These are phyloP conservation scores for Acanthosepion pharaonis DNA, from an alignment of 2,888 invertebrate genomes.

Conservation along the genomic window DNA sequence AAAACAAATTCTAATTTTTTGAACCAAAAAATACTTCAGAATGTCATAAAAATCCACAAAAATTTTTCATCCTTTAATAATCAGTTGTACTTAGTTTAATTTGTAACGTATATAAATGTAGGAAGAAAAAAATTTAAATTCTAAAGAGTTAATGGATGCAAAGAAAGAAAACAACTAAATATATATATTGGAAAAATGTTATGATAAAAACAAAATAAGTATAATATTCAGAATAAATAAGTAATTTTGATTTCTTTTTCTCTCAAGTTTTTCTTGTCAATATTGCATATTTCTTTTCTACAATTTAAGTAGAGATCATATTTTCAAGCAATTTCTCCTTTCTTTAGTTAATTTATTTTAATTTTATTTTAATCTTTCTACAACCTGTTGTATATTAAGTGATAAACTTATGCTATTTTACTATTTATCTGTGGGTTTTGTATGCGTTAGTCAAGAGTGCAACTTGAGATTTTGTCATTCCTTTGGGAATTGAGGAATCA, in stretches of 20 bases:
- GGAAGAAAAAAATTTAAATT: too few species aligned
- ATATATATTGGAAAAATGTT: background rate
- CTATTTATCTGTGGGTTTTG: background rate
- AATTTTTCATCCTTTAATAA: too few species aligned
- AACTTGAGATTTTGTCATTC: background rate
- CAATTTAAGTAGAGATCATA: background rate
- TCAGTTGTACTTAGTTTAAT: too few species aligned
- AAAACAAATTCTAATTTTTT: too few species aligned
- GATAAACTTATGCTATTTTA: background rate
- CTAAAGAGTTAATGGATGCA: background rate
- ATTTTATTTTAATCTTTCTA: background rate
- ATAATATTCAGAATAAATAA: background rate
- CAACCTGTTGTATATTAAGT: background rate
- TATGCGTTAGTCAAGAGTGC: background rate
- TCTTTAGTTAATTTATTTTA: background rate
- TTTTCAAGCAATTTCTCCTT: background rate
- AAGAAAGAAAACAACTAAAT: background rate
- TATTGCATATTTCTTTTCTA: background rate
- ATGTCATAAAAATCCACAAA: too few species aligned
- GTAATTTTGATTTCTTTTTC: background rate
- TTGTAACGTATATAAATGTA: too few species aligned
- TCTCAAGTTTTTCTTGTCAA: background rate
- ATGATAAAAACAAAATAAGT: background rate
- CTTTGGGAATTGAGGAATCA: background rate
- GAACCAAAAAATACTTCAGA: too few species aligned